phyloP scores from a whole-genome alignment of 2,797 vertebrate species.

The Brachyalestes nurse region DNA sequence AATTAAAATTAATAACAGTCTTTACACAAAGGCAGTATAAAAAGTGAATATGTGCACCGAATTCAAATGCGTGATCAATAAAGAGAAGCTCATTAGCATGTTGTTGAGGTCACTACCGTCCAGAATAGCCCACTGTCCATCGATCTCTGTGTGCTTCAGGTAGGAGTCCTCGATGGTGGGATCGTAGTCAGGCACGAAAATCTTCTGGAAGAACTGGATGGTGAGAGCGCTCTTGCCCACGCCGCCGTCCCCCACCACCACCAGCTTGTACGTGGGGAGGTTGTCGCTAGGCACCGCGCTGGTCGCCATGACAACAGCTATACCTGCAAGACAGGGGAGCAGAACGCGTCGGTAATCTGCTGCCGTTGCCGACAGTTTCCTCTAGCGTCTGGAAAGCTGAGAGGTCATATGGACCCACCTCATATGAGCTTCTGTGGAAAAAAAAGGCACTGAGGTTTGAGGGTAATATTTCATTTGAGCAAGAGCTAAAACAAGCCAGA shows the following conservation, averaged over 20 bases:
- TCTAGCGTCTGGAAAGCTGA: not conserved
- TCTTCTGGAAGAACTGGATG: conserved; percentile 99
- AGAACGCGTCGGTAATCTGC: not conserved
- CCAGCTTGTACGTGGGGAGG: conserved; percentile 97
- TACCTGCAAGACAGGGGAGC: conserved; percentile 32
- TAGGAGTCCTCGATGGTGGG: conserved; percentile 99
- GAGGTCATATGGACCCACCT: not conserved
- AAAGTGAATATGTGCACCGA: not conserved
- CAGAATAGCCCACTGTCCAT: conserved; percentile 97
- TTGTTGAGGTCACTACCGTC: conserved; percentile 81
- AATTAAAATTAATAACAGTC: not conserved
- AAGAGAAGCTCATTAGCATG: not conserved
- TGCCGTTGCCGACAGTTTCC: not conserved
- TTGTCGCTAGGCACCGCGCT: conserved; percentile 97
- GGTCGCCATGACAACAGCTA: conserved; percentile 86
- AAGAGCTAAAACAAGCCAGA: conserved; percentile 18
- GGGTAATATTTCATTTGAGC: conserved; percentile 9
- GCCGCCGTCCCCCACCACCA: conserved; percentile 97
- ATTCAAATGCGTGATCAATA: not conserved
- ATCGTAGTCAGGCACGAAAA: conserved; percentile 98
- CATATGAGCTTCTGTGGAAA: too few relatives aligned
- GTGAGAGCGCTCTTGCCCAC: conserved; percentile 98
- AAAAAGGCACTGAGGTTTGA: not conserved
- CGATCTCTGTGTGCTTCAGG: conserved; percentile 98
- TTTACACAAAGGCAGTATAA: not conserved